These are phyloP conservation scores for Galagoides demidoff DNA, from an alignment of 2,797 vertebrate species.

Conservation along the genomic window DNA sequence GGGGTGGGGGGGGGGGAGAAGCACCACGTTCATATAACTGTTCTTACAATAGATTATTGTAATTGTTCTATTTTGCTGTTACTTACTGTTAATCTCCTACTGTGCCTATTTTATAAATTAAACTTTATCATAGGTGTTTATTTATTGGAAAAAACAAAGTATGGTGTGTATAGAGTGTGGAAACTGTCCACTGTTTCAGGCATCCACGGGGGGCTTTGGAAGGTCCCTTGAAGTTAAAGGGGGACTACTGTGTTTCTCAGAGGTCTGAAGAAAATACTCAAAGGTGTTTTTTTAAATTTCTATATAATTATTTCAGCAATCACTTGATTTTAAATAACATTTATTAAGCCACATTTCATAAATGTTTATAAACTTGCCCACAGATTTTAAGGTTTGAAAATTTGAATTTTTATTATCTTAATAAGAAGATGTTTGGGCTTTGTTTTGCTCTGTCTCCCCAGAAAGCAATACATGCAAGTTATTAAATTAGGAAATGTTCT, in stretches of 20 bases:
- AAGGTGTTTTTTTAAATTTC: not conserved
- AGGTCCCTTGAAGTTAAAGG: not conserved
- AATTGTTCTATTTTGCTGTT: not conserved
- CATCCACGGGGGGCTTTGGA: not conserved
- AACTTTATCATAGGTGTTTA: not conserved
- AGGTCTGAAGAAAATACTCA: not conserved
- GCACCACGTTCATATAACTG: not conserved
- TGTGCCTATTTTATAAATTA: not conserved
- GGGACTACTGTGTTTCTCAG: not conserved
- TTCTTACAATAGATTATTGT: not conserved
- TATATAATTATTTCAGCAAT: slow-evolving; percentile 46
- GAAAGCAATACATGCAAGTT: slow-evolving; percentile 28
- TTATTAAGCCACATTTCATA: slow-evolving; percentile 47
- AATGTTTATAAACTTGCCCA: slow-evolving; percentile 31
- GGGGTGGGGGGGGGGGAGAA: not conserved
- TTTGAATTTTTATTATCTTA: not conserved
- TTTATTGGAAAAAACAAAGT: not conserved
- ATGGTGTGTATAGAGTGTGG: too few relatives aligned
- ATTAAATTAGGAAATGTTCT: slow-evolving; percentile 47
- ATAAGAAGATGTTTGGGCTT: not conserved
- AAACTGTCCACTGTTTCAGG: not conserved
- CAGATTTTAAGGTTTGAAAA: slow-evolving; percentile 50
- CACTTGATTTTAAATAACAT: slow-evolving; percentile 45
- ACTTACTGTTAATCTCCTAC: not conserved
- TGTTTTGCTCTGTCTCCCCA: slow-evolving; percentile 31